Evolutionary conservation across 1,140 invertebrate genomes (phyloP), one percentile per base, ranked within the genome.

Genomic region (Drosophila azteca): DNA sequence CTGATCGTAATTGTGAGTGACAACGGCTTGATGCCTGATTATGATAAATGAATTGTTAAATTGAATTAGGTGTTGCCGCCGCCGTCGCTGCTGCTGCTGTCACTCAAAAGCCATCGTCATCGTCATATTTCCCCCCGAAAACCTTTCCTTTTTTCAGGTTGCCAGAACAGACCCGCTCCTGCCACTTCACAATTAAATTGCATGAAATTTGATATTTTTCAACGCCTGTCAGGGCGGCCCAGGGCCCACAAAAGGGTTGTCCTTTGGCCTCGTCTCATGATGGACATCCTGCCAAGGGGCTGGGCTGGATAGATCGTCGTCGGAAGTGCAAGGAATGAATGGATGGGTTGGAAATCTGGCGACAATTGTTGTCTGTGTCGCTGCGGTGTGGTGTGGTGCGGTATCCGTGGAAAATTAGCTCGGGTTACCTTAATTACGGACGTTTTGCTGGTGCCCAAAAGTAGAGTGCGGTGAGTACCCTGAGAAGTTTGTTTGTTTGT

Each of bases 21-120:
- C 83, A 88, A 83, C 83, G 84, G 76, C 83, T 84, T 88, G 84
- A 88, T 88, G 83, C 79, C 82, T 88, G 83, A 88, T 88, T 88
- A 88, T 88, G 83, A 88, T 88, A 88, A 88, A 88, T 88, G 84
- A 88, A 88, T 88, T 88, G 83, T 88, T 88, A 88, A 88, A 88
- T 88, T 88, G 83, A 88, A 88, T 88, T 88, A 88, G 83, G 83
- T 88, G 83, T 88, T 88, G 83, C 79, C 76, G 11, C 11, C 65
- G 39, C 39, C 8, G 41, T 26, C 15, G n/a, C 15, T 24, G 35
- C 35, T 60, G 77, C 60, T 74, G 79, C 83, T 88, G 83, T 88
- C 83, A 88, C 83, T 88, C 83, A 88, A 75, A 77, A 62, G 49
- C 59, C 76, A 48, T 71, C 69, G 75, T 75, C 79, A 78, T 62